Evolutionary conservation across 2,888 invertebrate species (phyloP), one percentile per base, ranked within the genome.

Genomic region (Mythimna ferrago): DNA sequence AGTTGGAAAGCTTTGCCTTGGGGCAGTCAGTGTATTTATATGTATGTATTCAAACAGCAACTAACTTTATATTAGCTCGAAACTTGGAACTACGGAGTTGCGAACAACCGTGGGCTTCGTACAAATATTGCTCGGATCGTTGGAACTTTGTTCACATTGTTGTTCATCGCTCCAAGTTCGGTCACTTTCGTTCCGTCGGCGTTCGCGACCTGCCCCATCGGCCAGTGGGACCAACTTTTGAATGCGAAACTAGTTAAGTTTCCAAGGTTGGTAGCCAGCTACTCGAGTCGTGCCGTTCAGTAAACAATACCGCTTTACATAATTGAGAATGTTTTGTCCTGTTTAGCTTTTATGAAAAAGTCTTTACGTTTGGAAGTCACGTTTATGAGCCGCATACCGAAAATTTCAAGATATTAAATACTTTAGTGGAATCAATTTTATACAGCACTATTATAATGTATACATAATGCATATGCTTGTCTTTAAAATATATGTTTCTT

Each of bases 151-250:
- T 87, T 89, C 87, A 83, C 88, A 88, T 91, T 90, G 91, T 92
- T 92, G 91, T 93, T 92, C 90, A 86, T 92, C 89, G 89, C 82
- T 86, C 84, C 80, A 92, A 94, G 90, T 94, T 94, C 74, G 91
- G 91, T 91, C 92, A 93, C 92, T 92, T 91, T 91, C 89, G 87
- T 92, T 91, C 89, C 88, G 88, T 90, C 89, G 88, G 88, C 86
- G 87, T 88, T 87, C 87, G 83, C 90, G 88, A 91, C 86, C 87
- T 88, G 84, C 85, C 85, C 72, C 77, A 74, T 78, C 76, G 81
- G 61, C 74, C 79, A 83, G 79, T 78, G 84, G 85, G 88, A 86
- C 81, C 84, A 91, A 93, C 92, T 94, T 93, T 91, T 90, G 89
- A 92, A 92, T 90, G 86, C 85, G 87, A 88, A 93, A 93, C 92